Evolutionary conservation across 2,113 vertebrate species (phyloP), one percentile per base, ranked within the genome.

Genomic region (Atractosteus spatula): DNA sequence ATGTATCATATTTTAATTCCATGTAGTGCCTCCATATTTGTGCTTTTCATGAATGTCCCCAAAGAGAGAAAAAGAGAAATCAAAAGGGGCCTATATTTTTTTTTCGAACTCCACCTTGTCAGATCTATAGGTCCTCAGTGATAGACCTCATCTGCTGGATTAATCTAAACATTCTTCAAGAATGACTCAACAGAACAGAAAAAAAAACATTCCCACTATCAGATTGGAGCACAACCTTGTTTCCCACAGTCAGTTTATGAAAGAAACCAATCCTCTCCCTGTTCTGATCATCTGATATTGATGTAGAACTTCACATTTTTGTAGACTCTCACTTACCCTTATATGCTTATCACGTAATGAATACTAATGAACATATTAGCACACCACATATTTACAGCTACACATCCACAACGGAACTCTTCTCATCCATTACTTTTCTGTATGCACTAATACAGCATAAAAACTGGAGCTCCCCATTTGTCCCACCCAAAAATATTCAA

Each of bases 111-210:
- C 57, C 12, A 14, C 57, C n/a, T 8, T n/a, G 10, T 59, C 57
- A 59, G 14, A 59, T 4, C 57, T 16, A 8, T 2, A 41, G 44
- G 7, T n/a, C 71, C 0, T 68, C 74, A 76, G 69, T 73, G 79
- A 83, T 71, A 83, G 63, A 80, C 78, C 74, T 88, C 70, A 86
- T 78, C 82, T 80, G 68, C 59, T 59, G 47, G 69, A 81, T 84
- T 83, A 84, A 83, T 86, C 76, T 84, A 69, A 77, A 83, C 86
- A 91, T 91, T 91, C 88, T 76, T 89, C 71, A 68, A 44, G 70
- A 86, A 72, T 91, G 84, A 92, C 78, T 85, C 76, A 77, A 70
- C 68, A 59, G 71, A 55, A 70, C 59, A 72, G 74, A 82, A 77
- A 87, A 77, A 87, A 29, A 84, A 84, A 86, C 59, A 62, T 83